Percentiles rank a stretch among this genome's conserved stretches.
Evolutionary conservation across 1,140 invertebrate species (phyloP).

Genomic region (Drosophila busckii): DNA sequence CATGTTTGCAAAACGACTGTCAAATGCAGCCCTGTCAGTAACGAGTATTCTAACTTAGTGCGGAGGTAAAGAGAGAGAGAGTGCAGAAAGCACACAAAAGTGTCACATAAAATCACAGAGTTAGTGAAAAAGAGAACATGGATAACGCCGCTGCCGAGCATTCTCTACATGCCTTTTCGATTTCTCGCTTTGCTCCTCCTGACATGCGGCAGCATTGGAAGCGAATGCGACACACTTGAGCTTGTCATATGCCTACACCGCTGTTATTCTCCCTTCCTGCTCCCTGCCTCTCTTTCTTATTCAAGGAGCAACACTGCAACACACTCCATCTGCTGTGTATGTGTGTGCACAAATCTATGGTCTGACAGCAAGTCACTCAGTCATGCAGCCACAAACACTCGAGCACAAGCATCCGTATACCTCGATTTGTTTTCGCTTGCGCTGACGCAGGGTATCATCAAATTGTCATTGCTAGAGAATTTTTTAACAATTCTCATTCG

Average conservation of each 20-base stretch:
- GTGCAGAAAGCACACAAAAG: no score
- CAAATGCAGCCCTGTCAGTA: constrained; percentile 61
- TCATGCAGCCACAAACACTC: constrained; percentile 65
- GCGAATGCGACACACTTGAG: constrained; percentile 45
- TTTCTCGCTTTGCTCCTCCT: constrained; percentile 48
- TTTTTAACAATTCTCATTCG: no score
- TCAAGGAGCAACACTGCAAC: constrained; percentile 8
- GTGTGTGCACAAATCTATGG: constrained; percentile 48
- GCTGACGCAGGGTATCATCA: no score
- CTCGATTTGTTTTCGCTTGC: background rate
- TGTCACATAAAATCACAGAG: constrained; percentile 27
- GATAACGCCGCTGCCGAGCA: no score
- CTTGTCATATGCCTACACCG: constrained; percentile 43
- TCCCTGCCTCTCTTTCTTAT: background rate
- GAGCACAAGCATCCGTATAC: constrained; percentile 22
- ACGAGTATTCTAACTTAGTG: constrained; percentile 7
- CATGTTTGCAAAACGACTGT: constrained; percentile 77
- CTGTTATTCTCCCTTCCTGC: background rate
- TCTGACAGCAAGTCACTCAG: constrained; percentile 67
- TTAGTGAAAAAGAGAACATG: background rate
- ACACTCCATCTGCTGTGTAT: constrained; percentile 18
- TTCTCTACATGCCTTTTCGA: constrained; percentile 56
- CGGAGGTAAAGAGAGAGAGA: constrained; percentile 11
- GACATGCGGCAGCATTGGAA: constrained; percentile 31
- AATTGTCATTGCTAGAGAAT: no score